Conservation (phyloP, 2,797 vertebrate genomes). For the Sebastes goodei region DNA sequence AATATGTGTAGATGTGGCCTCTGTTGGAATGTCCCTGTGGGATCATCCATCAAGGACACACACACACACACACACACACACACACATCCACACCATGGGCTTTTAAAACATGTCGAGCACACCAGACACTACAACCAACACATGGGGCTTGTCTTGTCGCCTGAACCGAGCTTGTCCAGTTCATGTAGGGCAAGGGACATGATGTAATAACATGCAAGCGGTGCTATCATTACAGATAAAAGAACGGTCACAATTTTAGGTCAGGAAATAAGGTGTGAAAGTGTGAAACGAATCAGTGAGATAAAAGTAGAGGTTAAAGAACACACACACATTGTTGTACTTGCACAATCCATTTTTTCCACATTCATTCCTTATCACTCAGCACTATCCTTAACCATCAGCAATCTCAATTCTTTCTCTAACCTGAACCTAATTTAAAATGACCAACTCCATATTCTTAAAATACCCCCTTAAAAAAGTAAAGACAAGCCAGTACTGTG, state of each 20-base stretch:
- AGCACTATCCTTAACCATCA: neutral
- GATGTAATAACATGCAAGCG: slow-evolving; percentile 51
- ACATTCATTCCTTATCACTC: neutral
- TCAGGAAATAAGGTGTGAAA: slow-evolving; percentile 14
- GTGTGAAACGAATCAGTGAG: slow-evolving; percentile 10
- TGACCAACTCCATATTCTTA: neutral
- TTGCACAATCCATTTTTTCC: neutral
- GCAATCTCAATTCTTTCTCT: neutral
- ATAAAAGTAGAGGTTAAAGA: slow-evolving; percentile 30
- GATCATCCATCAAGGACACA: slow-evolving; percentile 40
- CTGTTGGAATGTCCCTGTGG: slow-evolving; percentile 38
- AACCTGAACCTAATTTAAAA: neutral
- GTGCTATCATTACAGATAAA: slow-evolving; percentile 25
- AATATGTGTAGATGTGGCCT: slow-evolving; percentile 33
- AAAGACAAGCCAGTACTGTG: neutral
- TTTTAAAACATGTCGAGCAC: slow-evolving; percentile 15
- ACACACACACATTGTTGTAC: neutral
- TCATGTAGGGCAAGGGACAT: slow-evolving; percentile 11
- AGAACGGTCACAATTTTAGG: neutral
- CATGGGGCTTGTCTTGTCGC: neutral
- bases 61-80: neutral
- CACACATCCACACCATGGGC: neutral
- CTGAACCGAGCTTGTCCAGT: slow-evolving; percentile 1
- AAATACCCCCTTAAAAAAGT: neutral
- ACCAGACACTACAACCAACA: neutral